A percentile compares a stretch with the other conserved stretches of the same genome.
phyloP scores from a whole-genome alignment of 2,888 invertebrate genomes.

The Caenorhabditis becei region DNA sequence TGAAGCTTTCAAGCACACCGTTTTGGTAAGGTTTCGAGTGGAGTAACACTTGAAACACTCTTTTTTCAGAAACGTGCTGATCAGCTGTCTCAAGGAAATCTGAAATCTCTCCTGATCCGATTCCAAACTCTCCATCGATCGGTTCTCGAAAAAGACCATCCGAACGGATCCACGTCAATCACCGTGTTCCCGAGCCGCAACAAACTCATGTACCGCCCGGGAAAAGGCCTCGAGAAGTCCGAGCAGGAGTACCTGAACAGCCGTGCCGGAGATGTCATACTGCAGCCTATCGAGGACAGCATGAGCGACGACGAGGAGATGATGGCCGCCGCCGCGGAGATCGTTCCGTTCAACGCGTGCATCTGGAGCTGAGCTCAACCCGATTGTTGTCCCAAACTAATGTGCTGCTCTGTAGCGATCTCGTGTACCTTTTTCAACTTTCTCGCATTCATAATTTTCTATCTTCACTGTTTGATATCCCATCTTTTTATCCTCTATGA shows the following conservation, averaged over 20 bases:
- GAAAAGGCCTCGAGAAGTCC: slow-evolving; percentile 47
- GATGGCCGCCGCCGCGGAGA: background rate
- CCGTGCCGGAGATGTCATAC: slow-evolving; percentile 31
- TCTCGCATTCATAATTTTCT: too few species aligned
- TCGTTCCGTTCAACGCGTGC: slow-evolving; percentile 30
- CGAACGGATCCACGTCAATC: background rate
- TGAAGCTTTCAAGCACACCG: slow-evolving; percentile 35
- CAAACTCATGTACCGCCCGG: slow-evolving; percentile 47
- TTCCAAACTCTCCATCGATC: slow-evolving; percentile 52
- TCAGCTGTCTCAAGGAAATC: slow-evolving; percentile 15
- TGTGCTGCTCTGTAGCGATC: background rate
- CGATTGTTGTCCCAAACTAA: background rate
- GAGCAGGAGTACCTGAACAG: slow-evolving; percentile 32
- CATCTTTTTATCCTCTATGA: background rate
- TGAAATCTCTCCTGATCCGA: slow-evolving; percentile 44
- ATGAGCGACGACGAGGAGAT: slow-evolving; percentile 63
- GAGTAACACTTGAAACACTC: background rate
- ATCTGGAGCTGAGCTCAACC: slow-evolving; percentile 53
- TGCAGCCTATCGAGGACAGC: slow-evolving; percentile 59
- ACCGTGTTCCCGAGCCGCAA: slow-evolving; percentile 48
- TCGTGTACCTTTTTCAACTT: background rate
- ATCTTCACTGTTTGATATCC: background rate
- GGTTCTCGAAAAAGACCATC: slow-evolving; percentile 25
- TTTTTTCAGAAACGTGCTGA: slow-evolving; percentile 51
- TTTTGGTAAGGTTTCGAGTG: slow-evolving; percentile 31